Conservation (phyloP, 2,113 vertebrate genomes). For the Panthera leo region DNA sequence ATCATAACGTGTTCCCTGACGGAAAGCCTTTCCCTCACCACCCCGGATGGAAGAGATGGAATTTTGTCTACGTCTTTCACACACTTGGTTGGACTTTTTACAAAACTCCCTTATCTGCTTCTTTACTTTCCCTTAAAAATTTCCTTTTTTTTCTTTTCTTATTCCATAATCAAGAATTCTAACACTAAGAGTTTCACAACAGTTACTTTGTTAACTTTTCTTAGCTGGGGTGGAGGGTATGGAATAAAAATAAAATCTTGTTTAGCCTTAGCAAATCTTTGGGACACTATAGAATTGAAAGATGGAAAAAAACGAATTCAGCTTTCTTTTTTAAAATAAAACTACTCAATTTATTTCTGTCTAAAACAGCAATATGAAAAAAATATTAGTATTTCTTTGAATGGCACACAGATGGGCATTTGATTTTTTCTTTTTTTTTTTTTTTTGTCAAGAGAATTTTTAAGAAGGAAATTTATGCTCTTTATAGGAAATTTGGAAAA, state of each 20-base stretch:
- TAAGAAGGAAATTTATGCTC: background rate
- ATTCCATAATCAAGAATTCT: background rate
- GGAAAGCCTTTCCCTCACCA: constrained; percentile 90
- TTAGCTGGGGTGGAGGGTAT: background rate
- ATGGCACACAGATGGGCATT: background rate
- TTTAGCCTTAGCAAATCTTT: background rate
- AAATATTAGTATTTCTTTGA: background rate
- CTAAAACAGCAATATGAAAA: background rate
- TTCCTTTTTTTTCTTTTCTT: background rate
- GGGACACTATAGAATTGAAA: constrained; percentile 9
- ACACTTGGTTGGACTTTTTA: constrained; percentile 87
- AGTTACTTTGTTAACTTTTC: background rate
- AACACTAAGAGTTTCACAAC: background rate
- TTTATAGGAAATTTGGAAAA: constrained; percentile 15
- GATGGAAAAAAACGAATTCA: background rate
- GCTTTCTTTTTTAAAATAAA: background rate
- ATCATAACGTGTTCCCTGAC: constrained; percentile 91
- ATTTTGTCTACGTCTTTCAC: constrained; percentile 95
- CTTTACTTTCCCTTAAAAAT: background rate
- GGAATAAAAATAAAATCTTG: background rate
- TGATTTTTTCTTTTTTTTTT: background rate
- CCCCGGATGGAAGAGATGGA: constrained; percentile 88
- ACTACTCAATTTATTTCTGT: background rate
- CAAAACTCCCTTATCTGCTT: background rate
- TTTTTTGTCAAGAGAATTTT: constrained; percentile 13